Evolutionary conservation across 2,113 vertebrate species (phyloP), one percentile per base, ranked within the genome.

Genomic region (Percopsis transmontana): DNA sequence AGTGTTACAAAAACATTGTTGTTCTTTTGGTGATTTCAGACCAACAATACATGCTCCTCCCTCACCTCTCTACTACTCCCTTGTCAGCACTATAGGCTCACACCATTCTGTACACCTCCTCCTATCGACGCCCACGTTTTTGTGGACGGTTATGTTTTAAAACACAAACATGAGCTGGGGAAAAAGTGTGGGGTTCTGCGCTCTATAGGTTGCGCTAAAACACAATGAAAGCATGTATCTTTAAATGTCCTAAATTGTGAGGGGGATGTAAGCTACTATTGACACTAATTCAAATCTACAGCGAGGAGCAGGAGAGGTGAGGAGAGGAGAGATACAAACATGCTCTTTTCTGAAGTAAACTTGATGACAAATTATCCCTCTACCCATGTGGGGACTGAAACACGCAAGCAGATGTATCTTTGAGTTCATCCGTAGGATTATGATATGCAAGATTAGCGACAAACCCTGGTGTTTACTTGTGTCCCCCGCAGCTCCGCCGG

Each of bases 401-500:
- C 27, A 64, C 16, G 9, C 23, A 41, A 70, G 56, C 76, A 88
- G 76, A 79, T 79, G 72, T 11, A 67, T 63, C 33, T 56, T 18
- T 71, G 57, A 51, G 68, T 65, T 70, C 68, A 66, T 81, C 62
- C 27, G 14, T 63, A 55, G 73, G 60, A 73, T 81, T 74, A 64
- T 68, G 27, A 81, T 62, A 56, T 70, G 66, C 56, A 48, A 62
- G 69, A 81, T 71, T 62, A 79, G 80, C 65, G 70, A 44, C 75
- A 72, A 61, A 50, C 59, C 56, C 33, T 68, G 57, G 47, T 82
- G 68, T 83, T 80, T 75, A 65, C 72, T 71, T 39, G 6, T 81
- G 62, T 60, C 11, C 74, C 85, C 83, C 68, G 50, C 83, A 90
- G 88, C 83, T 48, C 74, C 81, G 27, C 77, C 76, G 54, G 66